These are phyloP conservation scores for Callosobruchus maculatus DNA, from an alignment of 2,888 invertebrate species.

Conservation along the genomic window DNA sequence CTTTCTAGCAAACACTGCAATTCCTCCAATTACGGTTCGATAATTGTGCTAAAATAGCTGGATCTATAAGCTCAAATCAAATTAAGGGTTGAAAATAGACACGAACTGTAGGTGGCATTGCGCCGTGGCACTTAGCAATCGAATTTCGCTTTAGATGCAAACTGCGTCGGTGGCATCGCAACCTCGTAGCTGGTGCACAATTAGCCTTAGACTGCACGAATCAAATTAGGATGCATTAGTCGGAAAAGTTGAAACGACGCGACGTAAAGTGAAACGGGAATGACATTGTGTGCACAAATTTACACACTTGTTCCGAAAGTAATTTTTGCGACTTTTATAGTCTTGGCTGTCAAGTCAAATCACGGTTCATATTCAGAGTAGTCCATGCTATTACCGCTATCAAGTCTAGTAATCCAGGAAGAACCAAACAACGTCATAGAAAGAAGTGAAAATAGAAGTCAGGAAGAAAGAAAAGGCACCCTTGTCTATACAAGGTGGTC, in stretches of 20 bases:
- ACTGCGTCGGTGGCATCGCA: neutral
- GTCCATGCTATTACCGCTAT: too few relatives aligned
- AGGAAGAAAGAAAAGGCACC: too few relatives aligned
- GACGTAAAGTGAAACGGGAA: neutral
- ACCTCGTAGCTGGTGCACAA: neutral
- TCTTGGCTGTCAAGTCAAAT: too few relatives aligned
- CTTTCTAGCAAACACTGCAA: neutral
- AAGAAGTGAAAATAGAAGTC: too few relatives aligned
- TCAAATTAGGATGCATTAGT: neutral
- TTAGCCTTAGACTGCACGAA: neutral
- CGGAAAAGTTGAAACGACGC: neutral
- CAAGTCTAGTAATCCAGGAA: too few relatives aligned
- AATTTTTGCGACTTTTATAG: too few relatives aligned
- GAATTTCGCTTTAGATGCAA: neutral
- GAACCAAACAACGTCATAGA: too few relatives aligned
- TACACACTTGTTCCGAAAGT: too few relatives aligned
- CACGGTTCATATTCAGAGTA: too few relatives aligned
- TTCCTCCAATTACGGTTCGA: neutral
- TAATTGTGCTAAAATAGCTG: neutral
- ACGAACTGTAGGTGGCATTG: neutral
- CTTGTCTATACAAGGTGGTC: too few relatives aligned
- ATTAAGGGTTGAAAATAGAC: neutral
- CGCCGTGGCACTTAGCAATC: neutral
- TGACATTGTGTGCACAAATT: too few relatives aligned
- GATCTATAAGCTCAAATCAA: neutral